These are phyloP conservation scores for Xanthia togata DNA, from an alignment of 2,888 invertebrate genomes.

Conservation along the genomic window DNA sequence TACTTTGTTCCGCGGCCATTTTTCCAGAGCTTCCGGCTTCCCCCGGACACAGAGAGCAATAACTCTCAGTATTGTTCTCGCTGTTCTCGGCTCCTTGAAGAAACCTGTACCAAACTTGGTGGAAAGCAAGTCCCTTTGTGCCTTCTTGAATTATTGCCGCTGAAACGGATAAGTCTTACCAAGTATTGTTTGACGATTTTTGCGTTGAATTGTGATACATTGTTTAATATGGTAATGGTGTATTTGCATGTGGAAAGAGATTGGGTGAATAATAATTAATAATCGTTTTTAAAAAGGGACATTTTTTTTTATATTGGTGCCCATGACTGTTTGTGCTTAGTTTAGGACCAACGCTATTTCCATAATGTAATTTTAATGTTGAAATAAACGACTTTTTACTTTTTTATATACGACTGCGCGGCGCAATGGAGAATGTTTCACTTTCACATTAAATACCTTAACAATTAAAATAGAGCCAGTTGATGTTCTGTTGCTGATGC, in stretches of 20 bases:
- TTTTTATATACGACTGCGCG: too few relatives aligned
- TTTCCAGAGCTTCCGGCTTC: slow-evolving; percentile 76
- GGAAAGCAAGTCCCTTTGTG: slow-evolving; percentile 74
- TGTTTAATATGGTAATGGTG: slow-evolving; percentile 56
- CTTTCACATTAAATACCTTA: too few relatives aligned
- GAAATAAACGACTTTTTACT: too few relatives aligned
- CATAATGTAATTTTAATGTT: too few relatives aligned
- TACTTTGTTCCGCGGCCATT: slow-evolving; percentile 68
- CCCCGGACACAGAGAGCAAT: slow-evolving; percentile 77
- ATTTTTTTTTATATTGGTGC: too few relatives aligned
- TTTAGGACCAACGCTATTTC: too few relatives aligned
- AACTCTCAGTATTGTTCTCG: slow-evolving; percentile 82
- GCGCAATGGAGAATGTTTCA: too few relatives aligned
- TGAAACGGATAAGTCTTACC: slow-evolving; percentile 76
- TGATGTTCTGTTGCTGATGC: not conserved
- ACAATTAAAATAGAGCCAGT: too few relatives aligned
- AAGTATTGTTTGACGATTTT: slow-evolving; percentile 81
- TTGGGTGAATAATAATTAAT: not conserved
- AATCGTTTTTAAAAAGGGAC: not conserved
- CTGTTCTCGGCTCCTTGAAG: slow-evolving; percentile 79
- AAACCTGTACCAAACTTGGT: slow-evolving; percentile 74
- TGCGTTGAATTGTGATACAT: slow-evolving; percentile 65
- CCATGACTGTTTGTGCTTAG: too few relatives aligned
- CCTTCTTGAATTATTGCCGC: slow-evolving; percentile 75
- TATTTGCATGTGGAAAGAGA: slow-evolving; percentile 32